phyloP scores from a whole-genome alignment of 1,140 invertebrate genomes.

The Coenobita brevimanus region DNA sequence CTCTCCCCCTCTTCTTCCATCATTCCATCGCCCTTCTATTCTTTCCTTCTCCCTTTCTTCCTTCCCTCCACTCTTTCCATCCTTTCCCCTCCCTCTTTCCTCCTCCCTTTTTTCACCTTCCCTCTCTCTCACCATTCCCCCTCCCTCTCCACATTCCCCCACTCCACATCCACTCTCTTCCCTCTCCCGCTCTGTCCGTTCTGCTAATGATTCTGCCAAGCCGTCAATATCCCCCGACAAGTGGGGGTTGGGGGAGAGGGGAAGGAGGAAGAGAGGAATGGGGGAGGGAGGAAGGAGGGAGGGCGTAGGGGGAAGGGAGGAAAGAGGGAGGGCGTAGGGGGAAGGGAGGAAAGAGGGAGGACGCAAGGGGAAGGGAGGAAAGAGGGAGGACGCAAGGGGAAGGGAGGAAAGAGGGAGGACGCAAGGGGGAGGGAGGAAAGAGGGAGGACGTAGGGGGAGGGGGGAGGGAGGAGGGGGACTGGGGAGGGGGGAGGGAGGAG shows the following conservation, averaged over 20 bases:
- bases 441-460: not conserved
- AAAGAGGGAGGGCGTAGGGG: not conserved
- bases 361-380: conserved; percentile 20
- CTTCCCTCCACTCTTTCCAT: too few species aligned
- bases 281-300: not conserved
- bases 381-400: not conserved
- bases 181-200: too few species aligned
- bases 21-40: too few species aligned
- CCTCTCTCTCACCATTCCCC: too few species aligned
- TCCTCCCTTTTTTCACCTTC: too few species aligned
- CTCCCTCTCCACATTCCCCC: too few species aligned
- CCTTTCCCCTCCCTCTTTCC: too few species aligned
- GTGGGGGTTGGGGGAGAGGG: not conserved
- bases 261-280: not conserved
- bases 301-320: not conserved
- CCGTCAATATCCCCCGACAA: too few species aligned
- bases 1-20: too few species aligned
- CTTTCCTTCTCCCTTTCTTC: too few species aligned
- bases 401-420: not conserved
- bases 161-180: too few species aligned
- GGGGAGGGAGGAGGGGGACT: not conserved
- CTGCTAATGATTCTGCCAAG: too few species aligned
- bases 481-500: not conserved
- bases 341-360: not conserved
- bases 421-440: not conserved